A percentile compares a stretch with the other conserved stretches of the same genome.
These are phyloP conservation scores for Nephila pilipes DNA, from an alignment of 1,140 invertebrate genomes.

Conservation along the genomic window DNA sequence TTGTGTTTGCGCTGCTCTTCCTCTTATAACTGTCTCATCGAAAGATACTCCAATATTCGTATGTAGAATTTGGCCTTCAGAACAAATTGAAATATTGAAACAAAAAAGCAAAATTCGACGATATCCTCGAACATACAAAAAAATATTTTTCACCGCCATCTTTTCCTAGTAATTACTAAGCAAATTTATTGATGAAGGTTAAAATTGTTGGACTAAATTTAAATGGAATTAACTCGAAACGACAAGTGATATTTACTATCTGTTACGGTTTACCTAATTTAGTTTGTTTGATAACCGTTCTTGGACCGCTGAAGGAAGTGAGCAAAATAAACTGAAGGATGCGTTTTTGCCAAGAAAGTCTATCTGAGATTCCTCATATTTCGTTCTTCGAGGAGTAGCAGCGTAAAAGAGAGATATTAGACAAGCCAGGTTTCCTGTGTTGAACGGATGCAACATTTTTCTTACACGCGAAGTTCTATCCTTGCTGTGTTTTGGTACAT, in stretches of 20 bases:
- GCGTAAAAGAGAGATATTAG: neutral
- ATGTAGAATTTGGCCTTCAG: no score
- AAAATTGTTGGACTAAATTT: no score
- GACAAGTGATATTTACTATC: accelerated
- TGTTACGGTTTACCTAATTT: neutral
- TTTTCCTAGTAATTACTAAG: no score
- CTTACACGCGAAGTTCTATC: neutral
- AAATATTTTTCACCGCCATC: no score
- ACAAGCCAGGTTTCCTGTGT: neutral
- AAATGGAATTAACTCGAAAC: no score
- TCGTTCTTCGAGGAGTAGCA: neutral
- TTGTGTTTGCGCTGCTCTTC: no score
- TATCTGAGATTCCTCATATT: neutral
- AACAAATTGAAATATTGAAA: no score
- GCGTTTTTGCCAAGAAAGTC: neutral
- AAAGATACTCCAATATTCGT: no score
- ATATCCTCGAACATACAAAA: no score
- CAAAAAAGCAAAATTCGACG: no score
- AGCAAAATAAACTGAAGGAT: neutral
- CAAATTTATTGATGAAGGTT: no score
- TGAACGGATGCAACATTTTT: neutral
- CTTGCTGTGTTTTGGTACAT: neutral
- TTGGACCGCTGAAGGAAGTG: neutral
- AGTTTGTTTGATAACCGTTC: neutral
- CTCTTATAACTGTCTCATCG: no score